These are phyloP conservation scores for Sebastolobus altivelis DNA, from an alignment of 2,797 vertebrate species.

Conservation along the genomic window DNA sequence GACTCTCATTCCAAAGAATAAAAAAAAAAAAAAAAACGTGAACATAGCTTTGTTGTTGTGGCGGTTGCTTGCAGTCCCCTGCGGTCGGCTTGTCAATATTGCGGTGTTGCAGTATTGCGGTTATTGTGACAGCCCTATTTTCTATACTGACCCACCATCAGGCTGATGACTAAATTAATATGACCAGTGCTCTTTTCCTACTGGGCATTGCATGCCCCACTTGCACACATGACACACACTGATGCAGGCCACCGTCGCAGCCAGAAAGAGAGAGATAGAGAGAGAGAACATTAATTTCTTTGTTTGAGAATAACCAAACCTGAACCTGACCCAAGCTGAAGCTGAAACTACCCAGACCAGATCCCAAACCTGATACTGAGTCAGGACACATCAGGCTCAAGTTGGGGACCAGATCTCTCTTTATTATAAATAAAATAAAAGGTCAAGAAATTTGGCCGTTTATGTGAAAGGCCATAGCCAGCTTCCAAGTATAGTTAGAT, in stretches of 20 bases:
- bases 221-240: constrained; percentile 8
- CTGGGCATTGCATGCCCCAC: neutral
- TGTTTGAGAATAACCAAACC: neutral
- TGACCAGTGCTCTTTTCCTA: constrained; percentile 4
- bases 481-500: neutral
- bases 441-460: neutral
- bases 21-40: no score
- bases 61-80: no score
- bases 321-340: neutral
- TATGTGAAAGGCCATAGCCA: neutral
- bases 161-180: neutral
- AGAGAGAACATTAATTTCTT: neutral
- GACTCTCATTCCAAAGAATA: no score
- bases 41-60: no score
- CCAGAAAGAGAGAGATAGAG: neutral
- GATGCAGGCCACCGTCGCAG: neutral
- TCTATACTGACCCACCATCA: neutral
- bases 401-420: neutral
- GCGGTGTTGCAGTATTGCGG: no score
- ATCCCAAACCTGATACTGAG: neutral
- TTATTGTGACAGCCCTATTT: no score
- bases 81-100: no score
- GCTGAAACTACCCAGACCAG: neutral
- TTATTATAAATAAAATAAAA: neutral
- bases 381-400: neutral